Evolutionary conservation across 2,113 vertebrate genomes (phyloP), one percentile per base, ranked within the genome.

Genomic region (Esox niger): DNA sequence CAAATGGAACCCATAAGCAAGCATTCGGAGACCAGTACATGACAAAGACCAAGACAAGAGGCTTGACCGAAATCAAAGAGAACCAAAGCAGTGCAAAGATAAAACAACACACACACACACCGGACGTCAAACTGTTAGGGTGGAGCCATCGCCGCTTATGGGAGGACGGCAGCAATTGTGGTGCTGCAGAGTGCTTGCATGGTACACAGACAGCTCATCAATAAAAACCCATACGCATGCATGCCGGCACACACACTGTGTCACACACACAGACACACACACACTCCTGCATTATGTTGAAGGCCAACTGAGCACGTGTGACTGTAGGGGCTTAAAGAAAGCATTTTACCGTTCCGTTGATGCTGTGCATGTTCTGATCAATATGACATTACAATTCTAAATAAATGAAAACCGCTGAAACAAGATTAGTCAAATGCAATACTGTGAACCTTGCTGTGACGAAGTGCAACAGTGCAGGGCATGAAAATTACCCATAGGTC

Each of bases 1-100:
- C 86, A 89, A 81, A 88, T 79, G 74, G 89, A 87, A 91, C 83
- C 85, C 84, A 92, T 92, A 91, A 92, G 89, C 90, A 89, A 90
- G 89, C 89, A 85, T 86, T 89, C 82, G 86, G 73, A 89, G 83
- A 90, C 86, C 82, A 85, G 79, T 87, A 89, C 87, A 87, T 77
- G 86, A 90, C 85, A 85, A 88, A 87, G 62, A 84, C 78, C n/a
- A 66, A 78, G 84, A 87, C 84, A 87, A 72, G 81, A 84, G 82
- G 79, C 84, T 81, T 70, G 64, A 85, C 83, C 74, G 80, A 82
- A 86, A 89, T 84, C 70, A 83, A 83, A 77, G 74, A 64, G 63
- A 84, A 79, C 76, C 73, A 78, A 83, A 78, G 80, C 77, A 80
- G 82, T 81, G 72, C 79, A 80, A 77, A 83, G 81, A 86, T 85